Percentiles rank a stretch among this genome's conserved stretches.
Conservation (phyloP, 2,888 invertebrate species). For the Pedicia rivosa region DNA sequence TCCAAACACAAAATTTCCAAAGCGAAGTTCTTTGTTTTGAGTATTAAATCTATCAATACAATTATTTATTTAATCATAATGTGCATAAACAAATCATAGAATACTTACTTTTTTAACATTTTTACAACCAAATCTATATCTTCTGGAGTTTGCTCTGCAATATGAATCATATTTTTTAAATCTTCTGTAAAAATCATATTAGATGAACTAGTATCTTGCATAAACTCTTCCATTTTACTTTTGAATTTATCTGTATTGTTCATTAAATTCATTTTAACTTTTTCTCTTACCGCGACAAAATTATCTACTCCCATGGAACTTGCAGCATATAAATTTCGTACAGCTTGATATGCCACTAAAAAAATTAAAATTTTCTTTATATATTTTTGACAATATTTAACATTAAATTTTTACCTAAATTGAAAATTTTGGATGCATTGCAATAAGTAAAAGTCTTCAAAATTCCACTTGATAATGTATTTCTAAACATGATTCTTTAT, state of each 20-base stretch:
- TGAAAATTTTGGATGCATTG: too few species aligned
- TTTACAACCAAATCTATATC: slow-evolving; percentile 46
- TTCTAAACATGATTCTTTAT: too few species aligned
- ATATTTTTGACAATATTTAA: too few species aligned
- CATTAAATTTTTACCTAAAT: too few species aligned
- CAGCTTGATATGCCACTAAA: too few species aligned
- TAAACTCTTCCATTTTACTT: slow-evolving; percentile 50
- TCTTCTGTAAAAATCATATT: slow-evolving; percentile 73
- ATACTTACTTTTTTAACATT: slow-evolving; percentile 52
- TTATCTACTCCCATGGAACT: slow-evolving; percentile 43
- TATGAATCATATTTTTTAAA: slow-evolving; percentile 62
- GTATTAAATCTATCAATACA: slow-evolving; percentile 42
- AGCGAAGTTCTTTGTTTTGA: slow-evolving; percentile 52
- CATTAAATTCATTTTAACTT: slow-evolving; percentile 40
- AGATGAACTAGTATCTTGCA: slow-evolving; percentile 32
- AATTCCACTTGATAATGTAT: too few species aligned
- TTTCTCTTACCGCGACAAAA: slow-evolving; percentile 37
- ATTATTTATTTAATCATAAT: neutral
- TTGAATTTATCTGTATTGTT: slow-evolving; percentile 48
- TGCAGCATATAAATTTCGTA: slow-evolving; percentile 36
- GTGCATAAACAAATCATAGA: slow-evolving; percentile 1
- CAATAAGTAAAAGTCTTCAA: too few species aligned
- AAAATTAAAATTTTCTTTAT: too few species aligned
- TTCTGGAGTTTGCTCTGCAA: slow-evolving; percentile 39
- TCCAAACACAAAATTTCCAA: slow-evolving; percentile 69